Conservation (phyloP, 2,797 vertebrate species). For the Sebastes nivosus region DNA sequence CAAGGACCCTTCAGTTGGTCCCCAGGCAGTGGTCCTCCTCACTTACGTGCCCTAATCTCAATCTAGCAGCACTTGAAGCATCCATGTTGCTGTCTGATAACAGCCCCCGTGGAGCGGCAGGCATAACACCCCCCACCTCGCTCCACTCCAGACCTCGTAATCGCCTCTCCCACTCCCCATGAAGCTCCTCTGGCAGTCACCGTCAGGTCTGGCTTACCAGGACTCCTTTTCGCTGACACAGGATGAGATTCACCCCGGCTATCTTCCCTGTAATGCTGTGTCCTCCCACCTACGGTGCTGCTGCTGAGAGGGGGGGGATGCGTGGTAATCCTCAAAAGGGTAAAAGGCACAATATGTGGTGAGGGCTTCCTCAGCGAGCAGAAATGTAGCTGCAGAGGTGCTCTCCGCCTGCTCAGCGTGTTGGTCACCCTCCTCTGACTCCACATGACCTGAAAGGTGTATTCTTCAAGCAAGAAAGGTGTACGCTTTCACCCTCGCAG, state of each 20-base stretch:
- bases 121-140: slow-evolving; percentile 21
- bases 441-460: background rate
- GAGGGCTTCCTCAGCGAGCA: slow-evolving; percentile 10
- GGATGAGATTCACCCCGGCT: slow-evolving; percentile 22
- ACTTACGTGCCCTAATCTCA: slow-evolving; percentile 31
- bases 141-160: slow-evolving; percentile 40
- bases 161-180: slow-evolving; percentile 11
- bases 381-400: slow-evolving; percentile 12
- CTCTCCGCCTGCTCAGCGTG: background rate
- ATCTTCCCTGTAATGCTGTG: slow-evolving; percentile 12
- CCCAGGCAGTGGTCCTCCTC: background rate
- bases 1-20: slow-evolving; percentile 19
- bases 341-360: slow-evolving; percentile 22
- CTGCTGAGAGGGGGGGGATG: slow-evolving; percentile 20
- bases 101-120: slow-evolving; percentile 23
- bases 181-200: slow-evolving; percentile 35
- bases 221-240: slow-evolving; percentile 36
- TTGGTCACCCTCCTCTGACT: background rate
- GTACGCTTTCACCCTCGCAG: background rate
- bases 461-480: background rate
- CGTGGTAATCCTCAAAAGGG: slow-evolving; percentile 45
- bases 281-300: slow-evolving; percentile 39
- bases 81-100: slow-evolving; percentile 59
- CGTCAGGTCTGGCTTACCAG: slow-evolving; percentile 30
- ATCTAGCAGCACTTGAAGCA: slow-evolving; percentile 24